A percentile compares a stretch with the other conserved stretches of the same genome.
phyloP scores from a whole-genome alignment of 2,797 vertebrate genomes.

The Zalophus californianus region DNA sequence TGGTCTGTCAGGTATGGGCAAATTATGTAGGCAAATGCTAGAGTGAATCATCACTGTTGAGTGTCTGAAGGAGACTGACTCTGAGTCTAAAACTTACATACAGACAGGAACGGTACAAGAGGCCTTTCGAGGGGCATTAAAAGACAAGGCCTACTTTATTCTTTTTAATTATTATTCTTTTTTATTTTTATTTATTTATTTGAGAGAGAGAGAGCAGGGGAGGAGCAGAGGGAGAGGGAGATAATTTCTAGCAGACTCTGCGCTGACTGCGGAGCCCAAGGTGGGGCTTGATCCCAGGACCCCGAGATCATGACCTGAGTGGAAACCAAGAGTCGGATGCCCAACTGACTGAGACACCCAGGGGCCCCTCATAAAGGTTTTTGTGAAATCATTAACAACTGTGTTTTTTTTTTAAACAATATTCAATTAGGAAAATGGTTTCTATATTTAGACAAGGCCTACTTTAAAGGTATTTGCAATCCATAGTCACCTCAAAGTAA shows the following conservation, averaged over 20 bases:
- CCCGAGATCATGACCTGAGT: no score
- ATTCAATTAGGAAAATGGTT: background rate
- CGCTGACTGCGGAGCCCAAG: no score
- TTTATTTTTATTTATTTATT: no score
- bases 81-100: background rate
- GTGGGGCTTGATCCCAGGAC: no score
- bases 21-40: background rate
- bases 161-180: no score
- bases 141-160: background rate
- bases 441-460: background rate
- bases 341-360: no score
- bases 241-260: no score
- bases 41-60: background rate
- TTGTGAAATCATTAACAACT: background rate
- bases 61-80: background rate
- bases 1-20: background rate
- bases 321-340: no score
- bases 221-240: no score
- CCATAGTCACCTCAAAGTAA: conserved; percentile 16
- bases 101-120: background rate
- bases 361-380: background rate
- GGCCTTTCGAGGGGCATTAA: background rate
- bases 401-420: background rate
- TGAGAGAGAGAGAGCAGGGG: no score
- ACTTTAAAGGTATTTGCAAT: background rate